Evolutionary conservation across 2,113 vertebrate genomes (phyloP).

Genomic region (Cyprinodon tularosa): DNA sequence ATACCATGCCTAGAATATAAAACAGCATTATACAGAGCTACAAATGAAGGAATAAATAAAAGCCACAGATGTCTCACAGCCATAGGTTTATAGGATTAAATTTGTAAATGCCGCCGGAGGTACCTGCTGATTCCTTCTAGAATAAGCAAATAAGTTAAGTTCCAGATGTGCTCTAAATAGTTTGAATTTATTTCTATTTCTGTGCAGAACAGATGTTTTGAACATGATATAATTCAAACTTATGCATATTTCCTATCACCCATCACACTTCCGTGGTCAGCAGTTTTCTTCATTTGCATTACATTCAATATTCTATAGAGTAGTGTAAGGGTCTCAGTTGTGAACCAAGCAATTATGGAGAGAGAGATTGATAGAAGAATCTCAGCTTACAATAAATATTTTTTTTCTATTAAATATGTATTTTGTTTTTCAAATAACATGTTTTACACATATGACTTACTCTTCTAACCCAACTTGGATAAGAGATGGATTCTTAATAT

Average conservation of each 20-base stretch:
- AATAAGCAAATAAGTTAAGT: too few relatives aligned
- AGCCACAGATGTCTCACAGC: not conserved
- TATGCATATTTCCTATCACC: not conserved
- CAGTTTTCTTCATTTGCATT: conserved; percentile 21
- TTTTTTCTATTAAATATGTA: conserved; percentile 12
- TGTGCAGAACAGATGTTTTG: not conserved
- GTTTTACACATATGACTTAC: not conserved
- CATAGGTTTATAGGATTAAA: too few relatives aligned
- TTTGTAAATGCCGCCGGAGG: too few relatives aligned
- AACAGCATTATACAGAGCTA: not conserved
- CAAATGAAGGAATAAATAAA: not conserved
- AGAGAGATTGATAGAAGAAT: not conserved
- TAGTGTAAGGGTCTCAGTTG: conserved; percentile 10
- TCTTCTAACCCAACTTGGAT: not conserved
- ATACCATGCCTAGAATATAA: not conserved
- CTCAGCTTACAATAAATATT: conserved; percentile 16
- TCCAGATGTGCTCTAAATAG: too few relatives aligned
- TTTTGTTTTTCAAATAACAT: not conserved
- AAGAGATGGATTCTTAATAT: not conserved
- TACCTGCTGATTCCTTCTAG: too few relatives aligned
- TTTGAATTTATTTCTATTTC: too few relatives aligned
- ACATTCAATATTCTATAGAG: conserved; percentile 17
- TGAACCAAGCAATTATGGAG: conserved; percentile 32
- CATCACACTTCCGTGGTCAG: conserved; percentile 10
- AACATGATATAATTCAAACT: not conserved